Evolutionary conservation across 2,797 vertebrate species (phyloP).

Genomic region (Heteromormyrus szaboi): DNA sequence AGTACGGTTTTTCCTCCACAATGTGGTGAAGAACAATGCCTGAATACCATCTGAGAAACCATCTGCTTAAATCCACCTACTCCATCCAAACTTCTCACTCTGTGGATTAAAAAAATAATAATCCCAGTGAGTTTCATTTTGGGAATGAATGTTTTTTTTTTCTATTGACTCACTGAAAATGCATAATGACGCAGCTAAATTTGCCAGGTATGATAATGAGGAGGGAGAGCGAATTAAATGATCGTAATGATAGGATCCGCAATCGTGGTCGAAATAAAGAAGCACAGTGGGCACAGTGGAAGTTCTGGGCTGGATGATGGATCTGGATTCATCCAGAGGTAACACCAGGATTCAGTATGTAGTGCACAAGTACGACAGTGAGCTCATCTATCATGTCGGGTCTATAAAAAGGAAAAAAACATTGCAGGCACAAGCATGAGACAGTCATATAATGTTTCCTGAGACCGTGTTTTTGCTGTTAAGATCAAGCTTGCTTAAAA

Average conservation of each 20-base stretch:
- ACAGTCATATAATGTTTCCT: background rate
- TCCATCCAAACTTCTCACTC: background rate
- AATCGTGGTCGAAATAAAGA: background rate
- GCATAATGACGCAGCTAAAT: conserved; percentile 5
- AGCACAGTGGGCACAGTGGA: background rate
- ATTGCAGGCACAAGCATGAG: background rate
- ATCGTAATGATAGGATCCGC: background rate
- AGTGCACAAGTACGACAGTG: background rate
- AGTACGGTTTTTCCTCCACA: background rate
- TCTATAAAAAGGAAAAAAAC: background rate
- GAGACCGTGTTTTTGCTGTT: background rate
- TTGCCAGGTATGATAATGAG: background rate
- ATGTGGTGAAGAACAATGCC: conserved; percentile 9
- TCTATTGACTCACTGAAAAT: background rate
- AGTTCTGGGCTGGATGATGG: background rate
- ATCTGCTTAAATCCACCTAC: conserved; percentile 40
- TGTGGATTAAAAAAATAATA: background rate
- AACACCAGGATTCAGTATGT: background rate
- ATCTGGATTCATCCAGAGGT: background rate
- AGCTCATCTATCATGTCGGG: background rate
- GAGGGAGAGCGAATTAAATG: background rate
- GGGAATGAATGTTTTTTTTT: background rate
- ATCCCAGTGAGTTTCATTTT: conserved; percentile 2
- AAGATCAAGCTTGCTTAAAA: background rate
- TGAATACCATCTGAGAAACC: conserved; percentile 31